phyloP scores from a whole-genome alignment of 2,888 invertebrate genomes.

The Phymatocera aterrima region DNA sequence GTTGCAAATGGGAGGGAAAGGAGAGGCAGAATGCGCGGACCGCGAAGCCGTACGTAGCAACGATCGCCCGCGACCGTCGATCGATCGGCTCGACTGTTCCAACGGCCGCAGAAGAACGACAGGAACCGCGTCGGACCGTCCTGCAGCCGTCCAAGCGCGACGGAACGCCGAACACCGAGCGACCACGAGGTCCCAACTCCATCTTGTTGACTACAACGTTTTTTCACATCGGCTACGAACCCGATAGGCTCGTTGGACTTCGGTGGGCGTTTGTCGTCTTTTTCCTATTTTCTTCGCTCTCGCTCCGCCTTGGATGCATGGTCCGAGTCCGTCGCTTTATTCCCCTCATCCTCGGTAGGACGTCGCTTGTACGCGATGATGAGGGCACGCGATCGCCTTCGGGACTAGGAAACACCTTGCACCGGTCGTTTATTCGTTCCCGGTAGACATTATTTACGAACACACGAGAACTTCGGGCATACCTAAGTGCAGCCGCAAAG shows the following conservation, averaged over 20 bases:
- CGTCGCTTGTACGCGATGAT: too few relatives aligned
- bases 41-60: slow-evolving; percentile 41
- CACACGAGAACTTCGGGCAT: too few relatives aligned
- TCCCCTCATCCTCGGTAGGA: too few relatives aligned
- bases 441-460: too few relatives aligned
- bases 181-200: slow-evolving; percentile 62
- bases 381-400: too few relatives aligned
- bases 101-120: slow-evolving; percentile 11
- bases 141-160: slow-evolving; percentile 31
- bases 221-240: slow-evolving; percentile 68
- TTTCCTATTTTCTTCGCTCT: slow-evolving; percentile 69
- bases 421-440: too few relatives aligned
- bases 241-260: slow-evolving; percentile 68
- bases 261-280: slow-evolving; percentile 70
- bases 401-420: too few relatives aligned
- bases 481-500: too few relatives aligned
- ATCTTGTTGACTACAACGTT: slow-evolving; percentile 71
- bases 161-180: slow-evolving; percentile 8
- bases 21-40: slow-evolving; percentile 42
- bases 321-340: neutral
- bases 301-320: slow-evolving; percentile 66
- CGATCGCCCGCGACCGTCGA: slow-evolving; percentile 56
- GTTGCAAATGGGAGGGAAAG: slow-evolving; percentile 64
- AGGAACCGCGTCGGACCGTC: slow-evolving; percentile 26
- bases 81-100: slow-evolving; percentile 53